Evolutionary conservation across 2,888 invertebrate genomes (phyloP).

Genomic region (Gymnoscelis rufifasciata): DNA sequence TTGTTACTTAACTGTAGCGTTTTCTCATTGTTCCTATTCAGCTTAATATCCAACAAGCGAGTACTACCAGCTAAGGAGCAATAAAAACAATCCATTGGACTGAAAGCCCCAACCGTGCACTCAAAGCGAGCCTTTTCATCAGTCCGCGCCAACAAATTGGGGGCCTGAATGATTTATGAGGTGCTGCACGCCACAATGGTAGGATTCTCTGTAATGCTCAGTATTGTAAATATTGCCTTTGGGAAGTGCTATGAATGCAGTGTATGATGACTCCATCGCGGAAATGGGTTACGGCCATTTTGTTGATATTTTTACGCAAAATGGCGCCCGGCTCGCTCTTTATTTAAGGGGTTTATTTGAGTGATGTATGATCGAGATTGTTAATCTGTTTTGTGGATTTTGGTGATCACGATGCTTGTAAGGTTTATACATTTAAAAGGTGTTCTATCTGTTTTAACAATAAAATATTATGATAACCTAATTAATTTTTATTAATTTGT

Average conservation of each 20-base stretch:
- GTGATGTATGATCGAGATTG: not conserved
- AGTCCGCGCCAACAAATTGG: slow-evolving; percentile 50
- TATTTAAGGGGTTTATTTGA: not conserved
- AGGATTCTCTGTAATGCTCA: slow-evolving; percentile 30
- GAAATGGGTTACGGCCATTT: slow-evolving; percentile 1
- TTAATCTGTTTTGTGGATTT: not conserved
- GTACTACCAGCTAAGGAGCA: not conserved
- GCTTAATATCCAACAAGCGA: too few species aligned
- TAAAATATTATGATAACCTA: too few species aligned
- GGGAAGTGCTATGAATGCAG: slow-evolving; percentile 2
- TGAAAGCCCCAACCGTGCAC: slow-evolving; percentile 1
- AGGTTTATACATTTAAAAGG: too few species aligned
- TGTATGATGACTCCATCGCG: slow-evolving; percentile 8
- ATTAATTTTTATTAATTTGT: too few species aligned
- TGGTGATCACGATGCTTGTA: not conserved
- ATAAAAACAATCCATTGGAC: not conserved
- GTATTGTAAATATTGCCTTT: slow-evolving; percentile 16
- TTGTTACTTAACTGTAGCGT: too few species aligned
- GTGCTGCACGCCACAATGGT: slow-evolving; percentile 38
- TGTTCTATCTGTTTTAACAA: too few species aligned
- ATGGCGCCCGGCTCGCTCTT: not conserved
- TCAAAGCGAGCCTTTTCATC: slow-evolving; percentile 47
- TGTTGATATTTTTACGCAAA: not conserved
- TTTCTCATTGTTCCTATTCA: too few species aligned
- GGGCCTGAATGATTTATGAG: slow-evolving; percentile 56